A percentile compares a stretch with the other conserved stretches of the same genome.
These are phyloP conservation scores for Ptychobarbus kaznakovi DNA, from an alignment of 2,797 vertebrate genomes.

Conservation along the genomic window DNA sequence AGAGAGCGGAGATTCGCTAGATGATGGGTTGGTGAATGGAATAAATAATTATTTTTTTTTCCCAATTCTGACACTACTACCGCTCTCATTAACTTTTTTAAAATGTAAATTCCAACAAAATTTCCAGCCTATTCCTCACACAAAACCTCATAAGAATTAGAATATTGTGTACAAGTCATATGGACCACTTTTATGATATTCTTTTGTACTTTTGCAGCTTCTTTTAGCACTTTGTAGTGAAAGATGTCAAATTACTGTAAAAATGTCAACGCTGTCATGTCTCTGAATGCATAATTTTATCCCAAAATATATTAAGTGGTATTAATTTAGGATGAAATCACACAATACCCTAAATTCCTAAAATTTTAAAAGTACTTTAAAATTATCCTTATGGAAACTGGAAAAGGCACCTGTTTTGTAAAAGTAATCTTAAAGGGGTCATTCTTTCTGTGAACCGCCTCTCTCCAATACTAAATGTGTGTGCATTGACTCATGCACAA, in stretches of 20 bases:
- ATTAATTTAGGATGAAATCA: background rate
- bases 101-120: background rate
- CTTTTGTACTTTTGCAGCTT: background rate
- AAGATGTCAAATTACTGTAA: background rate
- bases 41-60: background rate
- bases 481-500: constrained; percentile 26
- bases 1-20: too few species aligned
- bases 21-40: background rate
- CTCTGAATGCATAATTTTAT: background rate
- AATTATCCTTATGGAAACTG: background rate
- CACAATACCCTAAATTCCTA: background rate
- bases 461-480: constrained; percentile 31
- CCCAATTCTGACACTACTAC: background rate
- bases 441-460: background rate
- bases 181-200: background rate
- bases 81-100: background rate
- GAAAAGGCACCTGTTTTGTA: background rate
- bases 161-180: background rate
- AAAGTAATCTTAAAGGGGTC: background rate
- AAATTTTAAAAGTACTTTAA: background rate
- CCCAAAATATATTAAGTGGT: background rate
- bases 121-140: background rate
- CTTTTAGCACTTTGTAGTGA: background rate
- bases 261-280: background rate
- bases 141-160: too few species aligned